phyloP scores from a whole-genome alignment of 2,888 invertebrate species.

The Therioaphis trifolii region DNA sequence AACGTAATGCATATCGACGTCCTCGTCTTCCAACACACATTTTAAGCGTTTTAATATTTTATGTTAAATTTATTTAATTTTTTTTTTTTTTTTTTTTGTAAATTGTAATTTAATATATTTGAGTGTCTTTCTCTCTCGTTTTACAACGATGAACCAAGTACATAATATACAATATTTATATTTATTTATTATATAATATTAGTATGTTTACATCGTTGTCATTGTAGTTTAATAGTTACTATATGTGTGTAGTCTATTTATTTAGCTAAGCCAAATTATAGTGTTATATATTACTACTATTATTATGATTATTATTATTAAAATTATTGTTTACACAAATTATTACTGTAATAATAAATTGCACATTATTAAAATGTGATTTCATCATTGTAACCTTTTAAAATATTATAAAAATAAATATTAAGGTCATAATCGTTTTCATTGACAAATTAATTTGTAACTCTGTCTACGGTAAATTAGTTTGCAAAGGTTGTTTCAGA shows the following conservation, averaged over 20 bases:
- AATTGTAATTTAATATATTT: constrained; percentile 45
- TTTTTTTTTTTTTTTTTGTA: constrained; percentile 36
- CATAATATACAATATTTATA: constrained; percentile 2
- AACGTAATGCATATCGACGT: constrained; percentile 62
- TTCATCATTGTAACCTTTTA: constrained; percentile 24
- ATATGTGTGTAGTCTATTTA: constrained; percentile 42
- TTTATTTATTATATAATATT: constrained; percentile 31
- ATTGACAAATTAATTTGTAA: neutral
- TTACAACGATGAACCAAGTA: constrained; percentile 15
- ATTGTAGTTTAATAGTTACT: constrained; percentile 38
- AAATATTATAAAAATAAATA: constrained; percentile 42
- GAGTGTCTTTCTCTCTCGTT: constrained; percentile 53
- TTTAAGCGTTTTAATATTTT: constrained; percentile 39
- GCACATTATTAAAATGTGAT: constrained; percentile 51
- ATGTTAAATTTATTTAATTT: neutral
- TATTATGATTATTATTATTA: constrained; percentile 31
- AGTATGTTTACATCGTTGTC: constrained; percentile 26
- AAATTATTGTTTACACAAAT: constrained; percentile 51
- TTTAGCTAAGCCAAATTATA: constrained; percentile 27
- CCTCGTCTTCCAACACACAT: constrained; percentile 62
- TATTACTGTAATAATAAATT: constrained; percentile 57
- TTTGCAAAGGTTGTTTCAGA: too few species aligned
- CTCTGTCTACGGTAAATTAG: neutral
- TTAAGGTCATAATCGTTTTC: neutral
- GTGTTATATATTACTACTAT: constrained; percentile 12